These are phyloP conservation scores for Drymonia ruficornis DNA, from an alignment of 2,888 invertebrate genomes.

Conservation along the genomic window DNA sequence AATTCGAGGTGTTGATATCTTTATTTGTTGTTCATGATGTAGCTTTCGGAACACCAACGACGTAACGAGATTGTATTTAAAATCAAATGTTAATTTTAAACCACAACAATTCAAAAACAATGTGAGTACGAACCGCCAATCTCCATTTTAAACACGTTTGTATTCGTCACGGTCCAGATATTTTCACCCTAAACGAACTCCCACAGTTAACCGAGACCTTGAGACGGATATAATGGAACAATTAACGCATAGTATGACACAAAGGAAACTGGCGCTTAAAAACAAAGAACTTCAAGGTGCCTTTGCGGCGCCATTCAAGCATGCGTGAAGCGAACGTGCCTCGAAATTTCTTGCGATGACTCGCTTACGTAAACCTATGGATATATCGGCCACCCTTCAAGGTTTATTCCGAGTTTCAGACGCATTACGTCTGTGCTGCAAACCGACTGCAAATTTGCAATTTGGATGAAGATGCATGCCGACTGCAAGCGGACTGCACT, in stretches of 20 bases:
- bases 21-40: background rate
- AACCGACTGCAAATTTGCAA: too few relatives aligned
- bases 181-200: constrained; percentile 42
- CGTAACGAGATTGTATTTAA: background rate
- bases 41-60: constrained; percentile 5
- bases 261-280: constrained; percentile 57
- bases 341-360: constrained; percentile 58
- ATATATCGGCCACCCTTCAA: too few relatives aligned
- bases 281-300: constrained; percentile 67
- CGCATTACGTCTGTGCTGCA: too few relatives aligned
- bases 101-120: background rate
- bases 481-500: too few relatives aligned
- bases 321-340: constrained; percentile 56
- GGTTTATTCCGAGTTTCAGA: too few relatives aligned
- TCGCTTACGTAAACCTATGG: constrained; percentile 44
- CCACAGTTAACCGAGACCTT: constrained; percentile 41
- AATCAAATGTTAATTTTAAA: background rate
- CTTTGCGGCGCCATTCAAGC: constrained; percentile 64
- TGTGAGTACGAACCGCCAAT: background rate
- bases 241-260: constrained; percentile 46
- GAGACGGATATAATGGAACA: constrained; percentile 47
- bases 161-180: constrained; percentile 40
- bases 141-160: constrained; percentile 25
- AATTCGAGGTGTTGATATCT: constrained; percentile 5
- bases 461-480: too few relatives aligned